Conservation (phyloP, 2,888 invertebrate species). For the Spisula subtruncata region DNA sequence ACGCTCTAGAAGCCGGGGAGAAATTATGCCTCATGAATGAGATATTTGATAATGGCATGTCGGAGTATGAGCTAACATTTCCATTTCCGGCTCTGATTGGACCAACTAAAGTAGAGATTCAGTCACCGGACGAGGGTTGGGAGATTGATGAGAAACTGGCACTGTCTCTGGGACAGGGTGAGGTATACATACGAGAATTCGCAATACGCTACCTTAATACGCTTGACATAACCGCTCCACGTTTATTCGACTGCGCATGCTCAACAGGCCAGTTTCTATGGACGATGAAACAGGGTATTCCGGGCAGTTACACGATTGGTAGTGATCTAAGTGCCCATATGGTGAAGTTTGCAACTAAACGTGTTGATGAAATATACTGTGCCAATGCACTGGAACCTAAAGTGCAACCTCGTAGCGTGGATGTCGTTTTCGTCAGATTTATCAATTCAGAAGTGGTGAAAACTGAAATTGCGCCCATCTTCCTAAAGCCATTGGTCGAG, state of each 20-base stretch:
- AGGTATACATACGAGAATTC: conserved; percentile 73
- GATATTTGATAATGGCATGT: conserved; percentile 65
- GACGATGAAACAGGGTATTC: conserved; percentile 73
- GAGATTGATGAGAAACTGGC: conserved; percentile 74
- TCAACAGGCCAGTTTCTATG: conserved; percentile 78
- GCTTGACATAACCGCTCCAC: conserved; percentile 65
- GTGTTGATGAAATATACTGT: conserved; percentile 77
- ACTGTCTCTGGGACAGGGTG: conserved; percentile 71
- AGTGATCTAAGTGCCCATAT: conserved; percentile 76
- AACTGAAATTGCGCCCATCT: conserved; percentile 66
- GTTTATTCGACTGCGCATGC: conserved; percentile 77
- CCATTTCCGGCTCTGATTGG: conserved; percentile 74
- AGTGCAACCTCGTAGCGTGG: conserved; percentile 70
- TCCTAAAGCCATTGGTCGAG: conserved; percentile 70
- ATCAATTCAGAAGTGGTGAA: conserved; percentile 78
- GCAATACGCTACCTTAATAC: conserved; percentile 71
- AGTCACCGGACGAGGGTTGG: conserved; percentile 75
- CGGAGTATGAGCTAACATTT: conserved; percentile 70
- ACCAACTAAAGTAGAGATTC: conserved; percentile 69
- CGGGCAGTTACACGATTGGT: conserved; percentile 72
- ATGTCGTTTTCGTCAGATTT: conserved; percentile 75
- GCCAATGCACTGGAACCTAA: conserved; percentile 76
- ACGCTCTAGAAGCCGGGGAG: conserved; percentile 68
- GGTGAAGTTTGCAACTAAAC: conserved; percentile 73
- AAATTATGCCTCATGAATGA: conserved; percentile 72